A percentile compares a stretch with the other conserved stretches of the same genome.
Conservation (phyloP, 2,888 invertebrate genomes). For the Heliconius ethilla region DNA sequence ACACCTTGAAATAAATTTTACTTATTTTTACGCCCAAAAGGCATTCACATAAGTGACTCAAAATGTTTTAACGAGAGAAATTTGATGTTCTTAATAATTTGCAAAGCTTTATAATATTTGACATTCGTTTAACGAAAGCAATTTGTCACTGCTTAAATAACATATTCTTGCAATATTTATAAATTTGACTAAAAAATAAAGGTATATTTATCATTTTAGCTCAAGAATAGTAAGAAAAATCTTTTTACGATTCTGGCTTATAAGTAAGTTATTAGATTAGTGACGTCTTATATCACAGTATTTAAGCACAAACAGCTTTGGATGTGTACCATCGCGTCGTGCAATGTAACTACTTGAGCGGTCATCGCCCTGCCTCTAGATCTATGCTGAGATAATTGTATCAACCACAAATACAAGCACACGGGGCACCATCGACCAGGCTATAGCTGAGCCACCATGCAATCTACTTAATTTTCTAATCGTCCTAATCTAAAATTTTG, state of each 20-base stretch:
- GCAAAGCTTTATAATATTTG: conserved; percentile 2
- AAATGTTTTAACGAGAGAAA: conserved; percentile 52
- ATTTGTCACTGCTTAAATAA: not conserved
- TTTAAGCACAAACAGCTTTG: conserved; percentile 49
- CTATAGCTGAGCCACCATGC: conserved; percentile 41
- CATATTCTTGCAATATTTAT: not conserved
- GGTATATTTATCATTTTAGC: not conserved
- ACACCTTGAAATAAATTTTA: conserved; percentile 64
- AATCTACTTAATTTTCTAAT: conserved; percentile 3
- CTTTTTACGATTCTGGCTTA: not conserved
- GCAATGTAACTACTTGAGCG: conserved; percentile 59
- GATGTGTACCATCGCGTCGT: conserved; percentile 52
- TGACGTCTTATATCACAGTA: conserved; percentile 20
- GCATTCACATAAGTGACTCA: conserved; percentile 49
- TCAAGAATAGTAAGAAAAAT: not conserved
- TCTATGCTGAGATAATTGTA: conserved; percentile 78
- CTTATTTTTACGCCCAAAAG: conserved; percentile 62
- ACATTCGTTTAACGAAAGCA: not conserved
- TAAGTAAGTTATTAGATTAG: not conserved
- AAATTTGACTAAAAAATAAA: not conserved
- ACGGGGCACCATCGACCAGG: conserved; percentile 45
- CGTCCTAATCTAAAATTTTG: not conserved
- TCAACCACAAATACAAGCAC: conserved; percentile 72
- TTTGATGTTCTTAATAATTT: conserved; percentile 38
- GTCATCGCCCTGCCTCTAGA: conserved; percentile 71